Percentiles rank a stretch among this genome's conserved stretches.
These are phyloP conservation scores for Centruroides sculpturatus DNA, from an alignment of 1,140 invertebrate genomes.

Conservation along the genomic window DNA sequence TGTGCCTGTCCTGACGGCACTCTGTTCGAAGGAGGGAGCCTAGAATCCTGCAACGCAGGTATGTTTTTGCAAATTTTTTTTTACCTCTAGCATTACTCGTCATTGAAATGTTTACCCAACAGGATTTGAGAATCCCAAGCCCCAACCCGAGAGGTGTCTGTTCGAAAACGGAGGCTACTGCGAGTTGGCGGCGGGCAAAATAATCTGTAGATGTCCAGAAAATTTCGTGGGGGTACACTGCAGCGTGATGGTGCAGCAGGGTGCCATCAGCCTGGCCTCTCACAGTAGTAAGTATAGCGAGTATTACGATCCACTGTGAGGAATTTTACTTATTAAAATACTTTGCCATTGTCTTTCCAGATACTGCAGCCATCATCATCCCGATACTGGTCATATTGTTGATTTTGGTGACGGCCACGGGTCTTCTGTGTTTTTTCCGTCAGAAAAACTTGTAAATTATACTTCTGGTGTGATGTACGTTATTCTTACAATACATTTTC, in stretches of 20 bases:
- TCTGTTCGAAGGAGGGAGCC: slow-evolving; percentile 7
- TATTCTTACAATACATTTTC: no score
- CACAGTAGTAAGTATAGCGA: slow-evolving; percentile 1
- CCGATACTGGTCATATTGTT: slow-evolving; percentile 64
- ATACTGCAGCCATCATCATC: slow-evolving; percentile 55
- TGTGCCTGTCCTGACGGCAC: slow-evolving; percentile 73
- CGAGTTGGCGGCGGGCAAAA: slow-evolving; percentile 34
- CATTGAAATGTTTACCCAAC: not conserved
- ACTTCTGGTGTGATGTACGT: no score
- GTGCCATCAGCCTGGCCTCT: not conserved
- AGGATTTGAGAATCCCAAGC: slow-evolving; percentile 46
- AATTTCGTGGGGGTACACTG: slow-evolving; percentile 53
- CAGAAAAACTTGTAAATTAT: slow-evolving; percentile 51
- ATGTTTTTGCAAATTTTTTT: slow-evolving; percentile 8
- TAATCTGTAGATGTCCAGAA: slow-evolving; percentile 51
- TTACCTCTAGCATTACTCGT: not conserved
- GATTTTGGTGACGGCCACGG: slow-evolving; percentile 49
- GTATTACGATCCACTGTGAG: not conserved
- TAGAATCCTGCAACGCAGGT: slow-evolving; percentile 57
- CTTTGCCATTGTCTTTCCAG: slow-evolving; percentile 13
- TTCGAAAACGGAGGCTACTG: slow-evolving; percentile 82
- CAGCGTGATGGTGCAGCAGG: slow-evolving; percentile 34
- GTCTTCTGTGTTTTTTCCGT: slow-evolving; percentile 57
- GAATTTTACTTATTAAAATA: not conserved
- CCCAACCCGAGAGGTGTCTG: slow-evolving; percentile 56